A percentile compares a stretch with the other conserved stretches of the same genome.
Evolutionary conservation across 2,113 vertebrate genomes (phyloP).

Genomic region (Eurypyga helias): DNA sequence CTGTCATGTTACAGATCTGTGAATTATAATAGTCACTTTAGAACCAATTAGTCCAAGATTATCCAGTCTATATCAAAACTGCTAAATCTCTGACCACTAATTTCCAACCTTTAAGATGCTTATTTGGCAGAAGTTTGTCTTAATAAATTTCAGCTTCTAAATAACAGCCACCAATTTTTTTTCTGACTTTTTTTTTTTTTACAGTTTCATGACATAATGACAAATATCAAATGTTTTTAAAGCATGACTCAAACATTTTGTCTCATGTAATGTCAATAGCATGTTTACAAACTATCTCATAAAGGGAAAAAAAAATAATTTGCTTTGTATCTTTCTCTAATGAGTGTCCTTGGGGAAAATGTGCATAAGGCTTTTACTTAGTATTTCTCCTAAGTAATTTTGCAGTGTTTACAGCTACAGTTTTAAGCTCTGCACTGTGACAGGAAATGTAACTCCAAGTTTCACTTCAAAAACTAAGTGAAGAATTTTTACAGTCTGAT

Average conservation of each 20-base stretch:
- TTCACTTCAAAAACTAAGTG: neutral
- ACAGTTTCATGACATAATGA: neutral
- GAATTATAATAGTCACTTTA: neutral
- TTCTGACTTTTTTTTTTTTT: neutral
- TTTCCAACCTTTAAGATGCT: neutral
- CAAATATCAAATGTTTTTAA: neutral
- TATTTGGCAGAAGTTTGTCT: neutral
- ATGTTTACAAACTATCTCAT: neutral
- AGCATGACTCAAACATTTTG: neutral
- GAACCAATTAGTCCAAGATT: neutral
- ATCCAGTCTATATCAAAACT: neutral
- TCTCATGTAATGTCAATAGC: neutral
- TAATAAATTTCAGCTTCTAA: neutral
- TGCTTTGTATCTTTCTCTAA: slow-evolving; percentile 6
- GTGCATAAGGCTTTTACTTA: neutral
- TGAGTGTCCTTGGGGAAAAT: neutral
- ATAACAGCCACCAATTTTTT: neutral
- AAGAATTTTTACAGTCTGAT: neutral
- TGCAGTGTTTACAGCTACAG: neutral
- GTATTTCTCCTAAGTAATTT: neutral
- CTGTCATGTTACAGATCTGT: neutral
- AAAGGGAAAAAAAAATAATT: neutral
- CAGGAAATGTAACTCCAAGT: neutral
- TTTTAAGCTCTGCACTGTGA: neutral
- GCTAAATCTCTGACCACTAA: neutral